Base-by-base conservation (phyloP, 1,140 invertebrate genomes). In the Caenorhabditis briggsae region DNA sequence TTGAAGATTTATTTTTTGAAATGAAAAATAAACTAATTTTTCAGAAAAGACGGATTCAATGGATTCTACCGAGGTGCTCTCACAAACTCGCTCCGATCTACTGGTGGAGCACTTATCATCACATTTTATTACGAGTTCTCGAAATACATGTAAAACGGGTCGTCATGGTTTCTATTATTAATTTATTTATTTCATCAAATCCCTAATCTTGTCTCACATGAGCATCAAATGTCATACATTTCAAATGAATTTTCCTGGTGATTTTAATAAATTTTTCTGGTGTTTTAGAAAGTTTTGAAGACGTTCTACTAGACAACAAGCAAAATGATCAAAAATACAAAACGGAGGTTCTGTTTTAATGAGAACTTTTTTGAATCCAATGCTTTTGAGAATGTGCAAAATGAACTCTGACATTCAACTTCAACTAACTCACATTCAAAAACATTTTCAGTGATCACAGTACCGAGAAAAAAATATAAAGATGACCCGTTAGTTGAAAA, bases 81-180 rank as follows among this genome's bases (percentile, higher is more conserved):
- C 9, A 89, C 89, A 70, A 91, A 91, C 84, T 91, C 91, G 23
- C 61, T 92, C 20, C 70, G 89, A 53, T 90, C 89, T 11, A 90
- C 87, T 2, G 86, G 87, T 56, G 90, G 91, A 25, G 90, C 91
- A 70, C 65, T 91, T 46, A 89, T 91, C 56, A 82, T 91, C 53
- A 88, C 90, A 46, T 82, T 91, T 14, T 91, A 91, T 70, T 91
- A 91, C 84, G 90, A 91, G 85, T 87, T 89, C 59, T 23, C 89
- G 53, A 91, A 91, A 64, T 89, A 91, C 74, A 84, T 89, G 50
- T 90, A 48, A 89, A 25, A 64, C 41, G 46, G 50, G n/a, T 65
- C 20, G 58, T 41, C 33, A 33, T 33, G 33, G 33, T 33, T 33
- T 33, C 33, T 2, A 33, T 33, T 33, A 33, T 33, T 33, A 2